Percentiles rank a stretch among this genome's conserved stretches.
Evolutionary conservation across 2,888 invertebrate genomes (phyloP).

Genomic region (Galerucella nymphaeae): DNA sequence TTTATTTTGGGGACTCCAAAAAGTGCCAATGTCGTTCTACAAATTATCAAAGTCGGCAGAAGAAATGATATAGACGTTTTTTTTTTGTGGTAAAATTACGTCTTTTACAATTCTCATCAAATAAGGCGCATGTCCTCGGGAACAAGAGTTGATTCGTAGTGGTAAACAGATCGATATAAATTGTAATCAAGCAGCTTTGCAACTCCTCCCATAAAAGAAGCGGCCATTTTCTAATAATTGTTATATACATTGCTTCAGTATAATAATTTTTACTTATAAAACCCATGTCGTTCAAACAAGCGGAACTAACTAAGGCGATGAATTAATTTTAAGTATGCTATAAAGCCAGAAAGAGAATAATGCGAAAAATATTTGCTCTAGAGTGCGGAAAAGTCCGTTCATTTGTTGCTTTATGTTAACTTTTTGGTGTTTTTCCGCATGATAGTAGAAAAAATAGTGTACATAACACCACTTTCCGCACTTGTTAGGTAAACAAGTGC

Average conservation of each 20-base stretch:
- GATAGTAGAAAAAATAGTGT: no score
- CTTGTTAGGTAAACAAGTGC: no score
- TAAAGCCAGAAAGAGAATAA: no score
- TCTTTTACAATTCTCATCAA: constrained; percentile 3
- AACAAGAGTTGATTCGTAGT: constrained; percentile 48
- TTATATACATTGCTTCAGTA: not conserved
- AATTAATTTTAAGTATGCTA: not conserved
- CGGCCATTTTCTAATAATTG: constrained; percentile 34
- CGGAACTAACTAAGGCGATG: not conserved
- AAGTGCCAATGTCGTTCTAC: constrained; percentile 1
- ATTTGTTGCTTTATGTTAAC: no score
- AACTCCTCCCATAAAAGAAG: constrained; percentile 36
- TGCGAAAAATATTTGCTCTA: no score
- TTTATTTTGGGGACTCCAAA: constrained; percentile 17
- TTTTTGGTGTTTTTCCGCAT: no score
- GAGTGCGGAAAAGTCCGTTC: no score
- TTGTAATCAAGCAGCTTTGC: constrained; percentile 46
- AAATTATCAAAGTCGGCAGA: not conserved
- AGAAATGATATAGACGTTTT: not conserved
- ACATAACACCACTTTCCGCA: no score
- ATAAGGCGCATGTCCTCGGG: constrained; percentile 46
- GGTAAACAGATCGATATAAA: constrained; percentile 52
- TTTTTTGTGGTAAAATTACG: not conserved
- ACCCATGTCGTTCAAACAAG: not conserved
- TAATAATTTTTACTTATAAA: not conserved